These are phyloP conservation scores for Hyla sarda DNA, from an alignment of 2,113 vertebrate species.

Conservation along the genomic window DNA sequence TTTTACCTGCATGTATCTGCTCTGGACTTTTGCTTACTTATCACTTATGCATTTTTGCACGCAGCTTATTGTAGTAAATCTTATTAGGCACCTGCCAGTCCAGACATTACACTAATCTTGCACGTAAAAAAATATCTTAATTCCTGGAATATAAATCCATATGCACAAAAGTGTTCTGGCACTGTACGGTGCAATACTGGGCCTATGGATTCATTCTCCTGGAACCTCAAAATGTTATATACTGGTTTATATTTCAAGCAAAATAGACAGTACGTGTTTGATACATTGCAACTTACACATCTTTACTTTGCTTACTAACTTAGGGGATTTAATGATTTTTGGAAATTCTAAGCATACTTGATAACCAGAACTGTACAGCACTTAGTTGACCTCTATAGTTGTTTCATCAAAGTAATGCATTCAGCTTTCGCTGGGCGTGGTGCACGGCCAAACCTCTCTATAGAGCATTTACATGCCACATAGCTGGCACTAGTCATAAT, in stretches of 20 bases:
- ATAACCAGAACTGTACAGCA: no score
- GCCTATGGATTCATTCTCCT: not conserved
- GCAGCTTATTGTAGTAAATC: not conserved
- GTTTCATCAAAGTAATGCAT: no score
- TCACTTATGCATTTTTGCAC: not conserved
- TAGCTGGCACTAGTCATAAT: no score
- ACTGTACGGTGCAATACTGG: not conserved
- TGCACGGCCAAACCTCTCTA: no score
- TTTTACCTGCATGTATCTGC: no score
- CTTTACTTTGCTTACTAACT: no score
- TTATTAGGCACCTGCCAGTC: not conserved
- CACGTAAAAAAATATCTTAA: not conserved
- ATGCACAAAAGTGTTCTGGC: not conserved
- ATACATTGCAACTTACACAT: no score
- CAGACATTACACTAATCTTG: not conserved
- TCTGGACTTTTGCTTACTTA: no score
- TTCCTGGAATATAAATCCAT: not conserved
- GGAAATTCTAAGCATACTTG: not conserved
- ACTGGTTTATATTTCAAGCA: not conserved
- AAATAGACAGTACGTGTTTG: not conserved
- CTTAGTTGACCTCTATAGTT: no score
- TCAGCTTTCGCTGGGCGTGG: no score
- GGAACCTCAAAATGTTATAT: not conserved
- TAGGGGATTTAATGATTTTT: no score
- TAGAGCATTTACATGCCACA: no score